These are phyloP conservation scores for Protobothrops flavoviridis DNA, from an alignment of 2,113 vertebrate species.

Conservation along the genomic window DNA sequence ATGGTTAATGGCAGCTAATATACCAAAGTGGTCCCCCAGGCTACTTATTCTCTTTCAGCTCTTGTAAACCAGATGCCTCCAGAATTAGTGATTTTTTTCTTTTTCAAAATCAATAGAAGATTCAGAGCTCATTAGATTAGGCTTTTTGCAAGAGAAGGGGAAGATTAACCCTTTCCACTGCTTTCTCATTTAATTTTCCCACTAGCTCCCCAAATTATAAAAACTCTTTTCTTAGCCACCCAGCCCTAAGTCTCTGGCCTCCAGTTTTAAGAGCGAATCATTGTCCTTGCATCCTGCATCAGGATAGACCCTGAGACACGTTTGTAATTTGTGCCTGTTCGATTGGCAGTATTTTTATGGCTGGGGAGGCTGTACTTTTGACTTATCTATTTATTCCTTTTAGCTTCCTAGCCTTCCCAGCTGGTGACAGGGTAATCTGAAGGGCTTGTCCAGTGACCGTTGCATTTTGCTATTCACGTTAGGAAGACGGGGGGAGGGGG, in stretches of 20 bases:
- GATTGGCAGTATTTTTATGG: not conserved
- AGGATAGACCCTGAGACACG: not conserved
- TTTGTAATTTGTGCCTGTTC: not conserved
- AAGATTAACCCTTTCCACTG: not conserved
- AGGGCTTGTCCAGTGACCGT: not conserved
- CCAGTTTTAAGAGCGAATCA: not conserved
- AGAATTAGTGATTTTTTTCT: not conserved
- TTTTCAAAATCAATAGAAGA: not conserved
- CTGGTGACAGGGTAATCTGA: not conserved
- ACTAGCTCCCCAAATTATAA: not conserved
- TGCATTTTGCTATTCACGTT: not conserved
- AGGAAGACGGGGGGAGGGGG: not conserved
- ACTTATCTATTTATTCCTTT: not conserved
- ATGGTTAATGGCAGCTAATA: not conserved
- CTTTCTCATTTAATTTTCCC: not conserved
- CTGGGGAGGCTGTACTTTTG: not conserved
- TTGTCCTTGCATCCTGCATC: not conserved
- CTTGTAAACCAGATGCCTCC: not conserved
- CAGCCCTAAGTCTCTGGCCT: not conserved
- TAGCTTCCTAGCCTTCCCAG: not conserved
- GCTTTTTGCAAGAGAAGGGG: not conserved
- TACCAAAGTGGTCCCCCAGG: not conserved
- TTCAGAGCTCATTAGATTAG: not conserved
- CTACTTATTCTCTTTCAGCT: not conserved
- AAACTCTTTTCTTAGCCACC: not conserved